These are phyloP conservation scores for Sphaerophoria taeniata DNA, from an alignment of 2,888 invertebrate genomes.

Conservation along the genomic window DNA sequence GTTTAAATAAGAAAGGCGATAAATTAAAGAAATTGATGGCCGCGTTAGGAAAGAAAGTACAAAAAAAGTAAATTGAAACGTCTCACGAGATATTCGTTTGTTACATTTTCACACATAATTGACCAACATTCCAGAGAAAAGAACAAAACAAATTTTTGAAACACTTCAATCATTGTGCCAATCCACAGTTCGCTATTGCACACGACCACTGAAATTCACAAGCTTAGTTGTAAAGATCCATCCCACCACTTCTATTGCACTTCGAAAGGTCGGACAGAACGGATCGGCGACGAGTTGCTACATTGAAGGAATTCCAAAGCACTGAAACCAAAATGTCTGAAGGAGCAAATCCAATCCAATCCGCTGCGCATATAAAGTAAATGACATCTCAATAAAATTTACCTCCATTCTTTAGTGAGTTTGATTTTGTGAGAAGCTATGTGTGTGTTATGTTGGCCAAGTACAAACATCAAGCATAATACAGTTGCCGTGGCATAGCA, in stretches of 20 bases:
- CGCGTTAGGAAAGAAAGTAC: no score
- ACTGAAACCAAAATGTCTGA: conserved; percentile 26
- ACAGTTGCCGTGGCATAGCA: not conserved
- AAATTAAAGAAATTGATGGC: no score
- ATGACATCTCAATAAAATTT: conserved; percentile 63
- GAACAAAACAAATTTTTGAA: not conserved
- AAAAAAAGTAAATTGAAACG: no score
- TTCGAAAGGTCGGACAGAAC: no score
- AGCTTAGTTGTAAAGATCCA: conserved; percentile 4
- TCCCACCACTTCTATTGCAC: not conserved
- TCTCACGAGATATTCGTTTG: no score
- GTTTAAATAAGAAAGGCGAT: no score
- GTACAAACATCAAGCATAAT: conserved; percentile 9
- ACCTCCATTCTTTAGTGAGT: conserved; percentile 28
- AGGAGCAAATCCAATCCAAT: conserved; percentile 40
- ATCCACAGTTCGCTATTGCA: not conserved
- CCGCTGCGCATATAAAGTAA: conserved; percentile 29
- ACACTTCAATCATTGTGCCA: conserved; percentile 8
- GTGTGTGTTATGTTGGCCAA: not conserved
- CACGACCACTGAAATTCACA: conserved; percentile 28
- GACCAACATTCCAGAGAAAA: conserved; percentile 2
- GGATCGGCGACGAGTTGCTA: not conserved
- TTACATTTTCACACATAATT: not conserved
- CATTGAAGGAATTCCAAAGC: conserved; percentile 42
- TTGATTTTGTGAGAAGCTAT: not conserved